Percentiles rank a stretch among this genome's conserved stretches.
Evolutionary conservation across 1,140 invertebrate species (phyloP).

Genomic region (Cecropterus lyciades): DNA sequence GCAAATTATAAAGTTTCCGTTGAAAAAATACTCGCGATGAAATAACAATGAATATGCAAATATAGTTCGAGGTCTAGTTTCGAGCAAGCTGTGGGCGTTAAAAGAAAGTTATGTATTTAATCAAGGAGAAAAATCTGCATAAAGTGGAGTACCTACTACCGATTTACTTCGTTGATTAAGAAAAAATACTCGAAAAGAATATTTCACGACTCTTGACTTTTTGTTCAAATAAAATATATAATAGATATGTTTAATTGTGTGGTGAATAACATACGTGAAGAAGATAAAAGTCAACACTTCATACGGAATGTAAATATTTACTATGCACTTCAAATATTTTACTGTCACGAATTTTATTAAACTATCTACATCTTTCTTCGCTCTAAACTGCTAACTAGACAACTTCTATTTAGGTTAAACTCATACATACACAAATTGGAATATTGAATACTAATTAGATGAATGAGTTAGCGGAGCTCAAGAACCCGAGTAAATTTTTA

Average conservation of each 20-base stretch:
- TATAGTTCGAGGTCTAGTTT: neutral
- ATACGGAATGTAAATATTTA: neutral
- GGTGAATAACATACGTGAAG: neutral
- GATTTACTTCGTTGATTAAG: neutral
- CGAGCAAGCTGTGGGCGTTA: neutral
- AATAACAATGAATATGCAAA: slow-evolving; percentile 14
- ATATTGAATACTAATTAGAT: slow-evolving; percentile 10
- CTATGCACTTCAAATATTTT: neutral
- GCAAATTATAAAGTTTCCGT: slow-evolving; percentile 22
- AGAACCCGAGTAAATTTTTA: slow-evolving; percentile 6
- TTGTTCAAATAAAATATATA: no score
- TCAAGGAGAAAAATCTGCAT: slow-evolving; percentile 4
- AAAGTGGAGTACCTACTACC: neutral
- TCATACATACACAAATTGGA: neutral
- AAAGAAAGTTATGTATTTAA: slow-evolving; percentile 14
- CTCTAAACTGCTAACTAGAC: no score
- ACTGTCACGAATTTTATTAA: neutral
- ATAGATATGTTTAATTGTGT: neutral
- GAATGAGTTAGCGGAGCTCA: neutral
- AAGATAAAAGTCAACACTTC: neutral
- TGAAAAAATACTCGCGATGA: slow-evolving; percentile 18
- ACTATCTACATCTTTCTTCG: neutral
- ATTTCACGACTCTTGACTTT: no score
- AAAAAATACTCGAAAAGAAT: neutral
- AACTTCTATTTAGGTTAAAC: no score